Conservation (phyloP, 2,888 invertebrate genomes). For the Globia sparganii region DNA sequence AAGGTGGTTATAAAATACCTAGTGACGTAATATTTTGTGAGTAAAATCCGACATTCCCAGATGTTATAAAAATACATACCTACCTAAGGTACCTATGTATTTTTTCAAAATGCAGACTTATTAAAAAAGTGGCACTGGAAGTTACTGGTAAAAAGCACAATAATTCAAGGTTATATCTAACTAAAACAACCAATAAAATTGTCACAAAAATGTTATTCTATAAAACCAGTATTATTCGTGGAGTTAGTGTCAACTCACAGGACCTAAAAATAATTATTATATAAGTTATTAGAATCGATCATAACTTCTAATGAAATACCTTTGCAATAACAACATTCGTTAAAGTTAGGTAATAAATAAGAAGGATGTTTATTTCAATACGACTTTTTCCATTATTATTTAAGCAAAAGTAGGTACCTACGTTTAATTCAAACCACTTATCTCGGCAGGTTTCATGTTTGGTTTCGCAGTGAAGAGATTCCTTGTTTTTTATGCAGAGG, state of each 20-base stretch:
- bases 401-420: neutral
- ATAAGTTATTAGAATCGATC: constrained; percentile 18
- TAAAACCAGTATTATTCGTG: neutral
- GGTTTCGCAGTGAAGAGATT: too few species aligned
- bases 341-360: neutral
- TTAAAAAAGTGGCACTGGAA: neutral
- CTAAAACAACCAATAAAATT: neutral
- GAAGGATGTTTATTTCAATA: neutral
- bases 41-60: too few species aligned
- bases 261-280: neutral
- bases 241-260: neutral
- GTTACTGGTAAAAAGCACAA: neutral
- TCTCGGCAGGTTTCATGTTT: too few species aligned
- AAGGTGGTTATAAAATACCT: neutral
- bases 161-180: neutral
- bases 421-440: too few species aligned
- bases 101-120: neutral
- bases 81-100: too few species aligned
- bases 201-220: neutral
- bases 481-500: too few species aligned
- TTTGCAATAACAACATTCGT: neutral
- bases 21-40: neutral
- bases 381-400: too few species aligned
- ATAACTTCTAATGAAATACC: neutral
- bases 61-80: too few species aligned